These are phyloP conservation scores for Dryomyza anilis DNA, from an alignment of 2,888 invertebrate species.

Conservation along the genomic window DNA sequence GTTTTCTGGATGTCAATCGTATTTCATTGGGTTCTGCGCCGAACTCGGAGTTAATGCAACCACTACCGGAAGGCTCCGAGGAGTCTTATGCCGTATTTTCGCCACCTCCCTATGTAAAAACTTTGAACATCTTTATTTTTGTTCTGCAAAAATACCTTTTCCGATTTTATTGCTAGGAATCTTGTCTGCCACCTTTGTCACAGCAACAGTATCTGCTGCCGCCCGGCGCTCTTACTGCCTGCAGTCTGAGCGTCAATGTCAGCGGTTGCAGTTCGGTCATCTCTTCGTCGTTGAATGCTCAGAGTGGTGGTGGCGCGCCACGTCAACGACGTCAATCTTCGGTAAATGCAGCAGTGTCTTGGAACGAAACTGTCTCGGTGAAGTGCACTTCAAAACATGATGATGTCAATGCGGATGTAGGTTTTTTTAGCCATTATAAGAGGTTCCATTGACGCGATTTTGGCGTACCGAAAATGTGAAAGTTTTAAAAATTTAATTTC, in stretches of 20 bases:
- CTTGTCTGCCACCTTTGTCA: conserved; percentile 29
- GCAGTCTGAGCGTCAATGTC: conserved; percentile 36
- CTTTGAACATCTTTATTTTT: neutral
- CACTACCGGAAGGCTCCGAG: conserved; percentile 71
- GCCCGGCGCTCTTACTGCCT: conserved; percentile 34
- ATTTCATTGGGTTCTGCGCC: conserved; percentile 82
- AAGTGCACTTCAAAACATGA: conserved; percentile 46
- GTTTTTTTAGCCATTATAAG: neutral
- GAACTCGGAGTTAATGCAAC: conserved; percentile 72
- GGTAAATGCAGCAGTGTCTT: conserved; percentile 58
- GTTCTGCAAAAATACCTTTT: neutral
- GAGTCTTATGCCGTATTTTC: conserved; percentile 87
- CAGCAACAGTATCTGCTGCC: conserved; percentile 42
- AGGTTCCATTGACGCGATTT: neutral
- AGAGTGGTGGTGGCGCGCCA: conserved; percentile 35
- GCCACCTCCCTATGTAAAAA: conserved; percentile 69
- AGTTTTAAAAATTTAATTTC: neutral
- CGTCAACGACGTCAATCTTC: conserved; percentile 58
- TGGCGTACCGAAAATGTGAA: neutral
- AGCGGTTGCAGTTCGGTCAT: conserved; percentile 47
- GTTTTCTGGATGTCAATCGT: conserved; percentile 81
- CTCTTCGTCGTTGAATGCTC: conserved; percentile 43
- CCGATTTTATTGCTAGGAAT: neutral
- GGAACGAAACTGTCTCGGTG: conserved; percentile 59
- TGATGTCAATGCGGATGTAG: neutral